Conservation (phyloP, 2,113 vertebrate species). For the Datnioides undecimradiatus region DNA sequence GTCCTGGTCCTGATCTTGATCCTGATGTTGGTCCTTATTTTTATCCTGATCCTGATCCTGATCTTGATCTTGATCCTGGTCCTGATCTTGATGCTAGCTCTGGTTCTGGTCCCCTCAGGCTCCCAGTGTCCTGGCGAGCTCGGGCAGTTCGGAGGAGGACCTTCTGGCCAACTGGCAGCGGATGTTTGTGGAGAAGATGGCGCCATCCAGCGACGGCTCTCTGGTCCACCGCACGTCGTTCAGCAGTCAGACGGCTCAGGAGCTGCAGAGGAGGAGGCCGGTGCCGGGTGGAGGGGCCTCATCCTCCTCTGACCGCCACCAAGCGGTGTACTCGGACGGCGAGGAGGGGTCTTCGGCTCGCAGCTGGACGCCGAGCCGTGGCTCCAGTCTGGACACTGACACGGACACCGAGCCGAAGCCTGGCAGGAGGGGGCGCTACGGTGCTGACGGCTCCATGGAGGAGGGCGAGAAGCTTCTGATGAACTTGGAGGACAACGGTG, state of each 20-base stretch:
- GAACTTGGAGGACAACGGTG: conserved; percentile 67
- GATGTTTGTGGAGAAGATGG: conserved; percentile 94
- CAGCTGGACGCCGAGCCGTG: conserved; percentile 89
- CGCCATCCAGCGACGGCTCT: conserved; percentile 80
- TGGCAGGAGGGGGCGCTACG: too few relatives aligned
- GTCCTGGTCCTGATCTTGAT: too few relatives aligned
- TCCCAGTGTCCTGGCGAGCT: conserved; percentile 86
- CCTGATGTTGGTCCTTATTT: too few relatives aligned
- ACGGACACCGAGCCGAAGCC: too few relatives aligned
- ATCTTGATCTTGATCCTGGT: too few relatives aligned
- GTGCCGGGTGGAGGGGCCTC: conserved; percentile 45
- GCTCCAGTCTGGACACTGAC: conserved; percentile 89
- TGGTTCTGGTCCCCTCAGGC: conserved; percentile 81
- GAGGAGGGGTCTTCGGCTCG: conserved; percentile 87
- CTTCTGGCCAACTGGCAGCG: conserved; percentile 95
- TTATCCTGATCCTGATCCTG: too few relatives aligned
- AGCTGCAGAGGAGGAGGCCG: conserved; percentile 85
- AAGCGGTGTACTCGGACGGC: conserved; percentile 83
- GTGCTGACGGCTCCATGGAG: conserved; percentile 66
- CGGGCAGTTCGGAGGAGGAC: conserved; percentile 94
- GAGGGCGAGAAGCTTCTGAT: conserved; percentile 83
- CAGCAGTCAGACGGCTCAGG: conserved; percentile 85
- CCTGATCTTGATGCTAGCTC: too few relatives aligned
- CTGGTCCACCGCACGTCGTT: conserved; percentile 90
- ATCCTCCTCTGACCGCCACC: conserved; percentile 30